Percentiles rank a stretch among this genome's conserved stretches.
These are phyloP conservation scores for Porites evermanni DNA, from an alignment of 92 coral and sea anemone genomes.

Conservation along the genomic window DNA sequence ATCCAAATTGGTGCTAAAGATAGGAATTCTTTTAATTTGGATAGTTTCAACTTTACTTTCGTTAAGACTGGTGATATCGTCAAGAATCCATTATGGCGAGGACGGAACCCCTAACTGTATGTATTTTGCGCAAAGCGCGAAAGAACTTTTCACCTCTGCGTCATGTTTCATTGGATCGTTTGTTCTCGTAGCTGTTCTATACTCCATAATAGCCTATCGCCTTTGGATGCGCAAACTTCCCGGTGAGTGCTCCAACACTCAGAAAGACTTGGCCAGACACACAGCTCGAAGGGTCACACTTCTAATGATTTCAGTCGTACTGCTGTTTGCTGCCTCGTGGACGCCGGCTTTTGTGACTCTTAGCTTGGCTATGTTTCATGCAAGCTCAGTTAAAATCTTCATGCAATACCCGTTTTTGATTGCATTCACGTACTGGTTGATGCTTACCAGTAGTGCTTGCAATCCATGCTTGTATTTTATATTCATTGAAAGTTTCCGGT, in stretches of 20 bases:
- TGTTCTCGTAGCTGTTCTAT: neutral
- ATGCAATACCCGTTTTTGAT: neutral
- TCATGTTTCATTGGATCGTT: neutral
- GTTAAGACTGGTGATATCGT: neutral
- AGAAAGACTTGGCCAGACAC: conserved; percentile 14
- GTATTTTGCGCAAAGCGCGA: neutral
- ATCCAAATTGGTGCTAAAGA: conserved; percentile 6
- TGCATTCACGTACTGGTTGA: neutral
- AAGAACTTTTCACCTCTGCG: neutral
- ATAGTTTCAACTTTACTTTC: conserved; percentile 6
- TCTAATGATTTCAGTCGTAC: conserved; percentile 19
- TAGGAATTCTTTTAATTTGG: conserved; percentile 7
- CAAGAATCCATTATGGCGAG: neutral
- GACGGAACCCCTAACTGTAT: neutral
- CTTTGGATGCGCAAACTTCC: conserved; percentile 38
- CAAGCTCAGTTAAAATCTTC: neutral
- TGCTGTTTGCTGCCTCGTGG: conserved; percentile 21
- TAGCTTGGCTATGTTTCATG: neutral
- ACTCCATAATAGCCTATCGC: conserved; percentile 22
- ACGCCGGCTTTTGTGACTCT: neutral
- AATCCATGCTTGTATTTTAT: conserved; percentile 35
- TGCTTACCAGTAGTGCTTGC: conserved; percentile 22
- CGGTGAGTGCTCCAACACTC: conserved; percentile 19
- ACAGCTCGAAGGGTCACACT: conserved; percentile 29
- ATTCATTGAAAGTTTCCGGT: conserved; percentile 26